Conservation (phyloP, 2,113 vertebrate species). For the Limanda limanda region DNA sequence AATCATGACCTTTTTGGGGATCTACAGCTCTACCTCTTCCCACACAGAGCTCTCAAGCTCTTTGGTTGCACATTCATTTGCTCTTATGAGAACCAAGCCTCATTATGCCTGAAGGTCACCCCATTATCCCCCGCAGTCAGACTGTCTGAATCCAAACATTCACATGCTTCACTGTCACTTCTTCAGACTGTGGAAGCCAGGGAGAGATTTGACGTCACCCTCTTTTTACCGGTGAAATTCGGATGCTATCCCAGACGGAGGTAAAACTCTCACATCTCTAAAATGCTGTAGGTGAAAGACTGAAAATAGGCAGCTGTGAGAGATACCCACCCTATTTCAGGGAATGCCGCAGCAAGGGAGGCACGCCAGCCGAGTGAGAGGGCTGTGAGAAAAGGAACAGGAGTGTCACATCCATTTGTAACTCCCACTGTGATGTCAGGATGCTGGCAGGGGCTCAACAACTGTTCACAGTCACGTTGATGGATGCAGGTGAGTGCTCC, state of each 20-base stretch:
- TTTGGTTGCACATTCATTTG: constrained; percentile 64
- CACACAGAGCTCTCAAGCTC: constrained; percentile 37
- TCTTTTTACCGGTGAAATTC: constrained; percentile 3
- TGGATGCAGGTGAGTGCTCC: constrained; percentile 60
- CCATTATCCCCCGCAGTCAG: constrained; percentile 40
- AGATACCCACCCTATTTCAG: constrained; percentile 45
- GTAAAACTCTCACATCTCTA: constrained; percentile 47
- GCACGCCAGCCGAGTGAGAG: constrained; percentile 26
- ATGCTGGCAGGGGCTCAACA: constrained; percentile 53
- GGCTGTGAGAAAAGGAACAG: constrained; percentile 51
- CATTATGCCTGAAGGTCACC: constrained; percentile 61
- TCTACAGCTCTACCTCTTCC: constrained; percentile 34
- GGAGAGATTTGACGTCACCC: constrained; percentile 3
- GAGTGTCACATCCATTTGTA: constrained; percentile 74
- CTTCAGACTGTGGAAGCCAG: neutral
- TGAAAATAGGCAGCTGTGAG: constrained; percentile 42
- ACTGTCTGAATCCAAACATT: constrained; percentile 34
- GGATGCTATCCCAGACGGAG: constrained; percentile 26
- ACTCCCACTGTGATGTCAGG: constrained; percentile 66
- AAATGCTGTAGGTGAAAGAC: constrained; percentile 53
- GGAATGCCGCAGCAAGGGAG: constrained; percentile 15
- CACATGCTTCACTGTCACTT: neutral
- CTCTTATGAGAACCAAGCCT: constrained; percentile 61
- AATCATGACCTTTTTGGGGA: constrained; percentile 58
- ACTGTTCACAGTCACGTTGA: constrained; percentile 60